Evolutionary conservation across 1,140 invertebrate species (phyloP), one percentile per base, ranked within the genome.

Genomic region (Carposina sasakii): DNA sequence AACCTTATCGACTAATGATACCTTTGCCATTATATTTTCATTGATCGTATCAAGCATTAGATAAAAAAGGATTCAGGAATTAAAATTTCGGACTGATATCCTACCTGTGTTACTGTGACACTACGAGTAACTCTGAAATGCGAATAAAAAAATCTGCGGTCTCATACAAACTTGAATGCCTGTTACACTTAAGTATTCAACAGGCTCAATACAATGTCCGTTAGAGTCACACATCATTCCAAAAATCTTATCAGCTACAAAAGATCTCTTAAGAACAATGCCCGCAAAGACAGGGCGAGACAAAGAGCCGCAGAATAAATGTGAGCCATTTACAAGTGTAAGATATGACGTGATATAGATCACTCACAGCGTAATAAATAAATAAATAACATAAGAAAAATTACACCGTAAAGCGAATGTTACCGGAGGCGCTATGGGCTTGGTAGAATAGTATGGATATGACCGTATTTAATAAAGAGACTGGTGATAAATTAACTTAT

Each of bases 371-470:
- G 76, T 81, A 78, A 83, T 83, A 83, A 83, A 83, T 83, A 83
- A 81, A 83, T 83, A 83, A 83, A 83, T 83, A 83, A 83, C 79
- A 71, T 67, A 81, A 81, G 79, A 81, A 83, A 83, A 83, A 83
- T 83, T 81, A 81, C 79, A 74, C 67, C 76, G 76, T 81, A 79
- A 83, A 81, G 72, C 76, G 79, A 83, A 81, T 83, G 76, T 79
- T 65, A 83, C 79, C 76, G 67, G 79, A 77, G 79, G 79, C 76
- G 68, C 61, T 76, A 41, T 52, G 59, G 30, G 22, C 48, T 34
- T 15, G 68, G 28, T 66, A 23, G 61, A 13, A 2, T 62, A 41
- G 39, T 60, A 50, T 68, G 75, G 77, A 81, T 48, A 50, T 26
- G 51, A 13, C 58, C 26, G 53, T 41, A n/a, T n/a, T n/a, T n/a